Evolutionary conservation across 2,888 invertebrate species (phyloP), one percentile per base, ranked within the genome.

Genomic region (Lysandra coridon): DNA sequence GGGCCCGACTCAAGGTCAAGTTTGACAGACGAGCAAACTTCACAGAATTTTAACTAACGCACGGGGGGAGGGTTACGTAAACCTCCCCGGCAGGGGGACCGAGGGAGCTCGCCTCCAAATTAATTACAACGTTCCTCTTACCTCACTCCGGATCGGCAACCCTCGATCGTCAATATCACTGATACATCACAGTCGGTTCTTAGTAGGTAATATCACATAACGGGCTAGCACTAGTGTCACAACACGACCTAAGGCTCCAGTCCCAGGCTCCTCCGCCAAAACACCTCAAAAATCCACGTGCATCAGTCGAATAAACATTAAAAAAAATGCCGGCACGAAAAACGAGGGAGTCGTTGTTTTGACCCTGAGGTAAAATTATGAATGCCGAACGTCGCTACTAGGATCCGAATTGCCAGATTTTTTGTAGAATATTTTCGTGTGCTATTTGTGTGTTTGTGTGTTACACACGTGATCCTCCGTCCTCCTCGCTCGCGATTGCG

Each of bases 171-270:
- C 93, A 90, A 89, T 94, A 94, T 94, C 94, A 94, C 94, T 92
- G 91, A 90, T 89, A 87, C 90, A 94, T 94, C 94, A 94, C 94
- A 94, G 94, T 93, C 93, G 90, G 93, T 92, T 93, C 90, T 87
- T 93, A 93, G 93, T 92, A 92, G 92, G 91, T 90, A 86, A 92
- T 93, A 94, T 94, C 94, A 94, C 94, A 94, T 93, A 90, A 90
- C 91, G 88, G 86, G 92, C 92, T 93, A 93, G 92, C 94, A 93
- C 93, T 91, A 91, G 84, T 84, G 93, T 94, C 94, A 94, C 94
- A 94, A 94, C 94, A 94, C 94, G 93, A 92, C 91, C 90, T 84
- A 94, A 94, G 94, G 94, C 94, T 92, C 91, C 90, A 90, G 90
- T 92, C 92, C 91, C 86, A 86, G 93, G 93, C 91, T 87, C 84